Base-by-base conservation (phyloP, 2,888 invertebrate species). In the Malachius bipustulatus region DNA sequence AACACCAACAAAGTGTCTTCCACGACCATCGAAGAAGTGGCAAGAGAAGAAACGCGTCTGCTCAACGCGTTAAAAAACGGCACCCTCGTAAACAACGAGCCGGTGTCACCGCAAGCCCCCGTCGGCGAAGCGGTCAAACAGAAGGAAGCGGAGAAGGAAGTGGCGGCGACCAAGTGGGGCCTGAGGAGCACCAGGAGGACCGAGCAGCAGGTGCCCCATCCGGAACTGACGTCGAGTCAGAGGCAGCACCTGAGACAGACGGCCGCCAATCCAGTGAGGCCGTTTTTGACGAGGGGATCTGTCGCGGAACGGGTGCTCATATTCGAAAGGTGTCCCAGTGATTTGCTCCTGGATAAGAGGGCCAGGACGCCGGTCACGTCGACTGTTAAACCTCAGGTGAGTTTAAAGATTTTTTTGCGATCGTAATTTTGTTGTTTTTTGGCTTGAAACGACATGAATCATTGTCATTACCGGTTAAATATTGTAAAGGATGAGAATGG, bases 231-330 rank as follows among this genome's bases (percentile, higher is more conserved):
- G 2, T 65, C 66, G 14, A 71, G 68, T 45, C 74, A 74, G 54
- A 65, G 69, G 46, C 72, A 71, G 47, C 73, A 75, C 48, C 65
- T 63, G 16, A 46, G 62, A 27, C 59, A 57, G 42, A 53, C 55
- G 14, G 56, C 59, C n/a, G 52, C 60, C 16, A 77, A 74, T 56
- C 84, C 88, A 4, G 81, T 87, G 37, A 69, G 85, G 33, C 87
- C 87, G 10, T 87, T 88, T 62, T 68, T 89, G 35, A 87, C 88
- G 27, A 73, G 89, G 39, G 90, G 89, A 14, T 89, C 89, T 3
- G 90, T 90, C 2, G 89, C 89, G 14, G 90, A 90, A 57, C 69
- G 89, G 31, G 89, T 89, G 43, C 71, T 89, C 44, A 84, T 89
- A 63, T 90, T 90, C 59, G 90, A 90, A 63, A 78, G 83, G 60